Evolutionary conservation across 2,888 invertebrate species (phyloP).

Genomic region (Emmelina monodactyla): DNA sequence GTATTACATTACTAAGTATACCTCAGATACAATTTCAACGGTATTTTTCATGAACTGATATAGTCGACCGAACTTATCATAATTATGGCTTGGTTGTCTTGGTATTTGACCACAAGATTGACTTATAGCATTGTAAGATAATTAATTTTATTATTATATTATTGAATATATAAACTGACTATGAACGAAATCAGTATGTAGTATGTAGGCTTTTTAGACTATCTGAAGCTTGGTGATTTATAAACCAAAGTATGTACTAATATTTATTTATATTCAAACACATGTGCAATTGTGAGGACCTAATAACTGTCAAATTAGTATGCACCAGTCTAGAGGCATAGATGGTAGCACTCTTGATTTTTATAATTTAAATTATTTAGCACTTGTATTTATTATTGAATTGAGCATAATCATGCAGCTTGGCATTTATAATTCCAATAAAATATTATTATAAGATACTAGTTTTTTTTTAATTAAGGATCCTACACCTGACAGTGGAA

Average conservation of each 20-base stretch:
- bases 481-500: too few species aligned
- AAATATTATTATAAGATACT: constrained; percentile 56
- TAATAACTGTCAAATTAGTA: constrained; percentile 31
- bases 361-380: constrained; percentile 48
- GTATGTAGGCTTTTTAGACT: too few species aligned
- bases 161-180: too few species aligned
- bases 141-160: too few species aligned
- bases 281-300: too few species aligned
- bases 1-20: too few species aligned
- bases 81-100: constrained; percentile 45
- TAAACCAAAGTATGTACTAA: too few species aligned
- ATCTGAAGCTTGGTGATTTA: too few species aligned
- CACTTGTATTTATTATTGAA: constrained; percentile 56
- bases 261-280: too few species aligned
- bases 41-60: too few species aligned
- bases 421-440: constrained; percentile 62
- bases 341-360: constrained; percentile 40
- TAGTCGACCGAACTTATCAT: neutral
- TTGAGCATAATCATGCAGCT: constrained; percentile 51
- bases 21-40: too few species aligned
- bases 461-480: constrained; percentile 27
- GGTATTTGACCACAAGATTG: constrained; percentile 40
- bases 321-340: constrained; percentile 57
- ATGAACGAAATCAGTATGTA: too few species aligned
- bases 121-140: constrained; percentile 20